Base-by-base conservation (phyloP, 1,140 invertebrate species). In the Psix sp. region DNA sequence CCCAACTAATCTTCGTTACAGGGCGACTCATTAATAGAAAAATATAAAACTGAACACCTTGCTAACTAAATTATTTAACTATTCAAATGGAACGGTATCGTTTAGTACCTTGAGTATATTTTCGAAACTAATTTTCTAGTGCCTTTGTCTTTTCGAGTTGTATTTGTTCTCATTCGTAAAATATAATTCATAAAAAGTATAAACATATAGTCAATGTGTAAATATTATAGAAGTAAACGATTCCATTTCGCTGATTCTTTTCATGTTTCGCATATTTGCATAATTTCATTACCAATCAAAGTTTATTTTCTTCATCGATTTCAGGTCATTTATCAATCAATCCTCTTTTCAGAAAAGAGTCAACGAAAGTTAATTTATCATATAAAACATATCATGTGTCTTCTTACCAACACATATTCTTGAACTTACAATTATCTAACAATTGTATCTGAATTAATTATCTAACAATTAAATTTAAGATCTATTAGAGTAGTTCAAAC, bases 381-480 rank as follows among this genome's bases (percentile, higher is more conserved):
- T 36, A 14, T 57, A 65, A 72, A 62, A 73, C 51, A 66, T 72
- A 13, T 29, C 1, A 29, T 7, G 26, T 59, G 60, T n/a, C 17
- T 60, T 65, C 66, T 36, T 24, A 59, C 26, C 38, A 73, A 73
- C 46, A 65, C 68, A 66, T 46, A 29, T 52, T 4, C 5, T 60
- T 65, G 51, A 56, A 59, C 46, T 65, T 65, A 65, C 6, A 72
- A 72, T 57, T 65, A 72, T 65, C 68, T 72, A 72, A 72, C 68
- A 72, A 65, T 59, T 52, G 48, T 63, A 7, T 54, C 35, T 49
- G 40, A 15, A 16, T 20, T 1, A 65, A 40, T 5, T 5, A 54
- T 38, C 48, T 16, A 9, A 13, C n/a, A n/a, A n/a, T n/a, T n/a
- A n/a, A n/a, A n/a, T n/a, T n/a, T n/a, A n/a, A n/a, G n/a, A n/a